phyloP scores from a whole-genome alignment of 2,113 vertebrate species.

The Dendrocopos noguchii region DNA sequence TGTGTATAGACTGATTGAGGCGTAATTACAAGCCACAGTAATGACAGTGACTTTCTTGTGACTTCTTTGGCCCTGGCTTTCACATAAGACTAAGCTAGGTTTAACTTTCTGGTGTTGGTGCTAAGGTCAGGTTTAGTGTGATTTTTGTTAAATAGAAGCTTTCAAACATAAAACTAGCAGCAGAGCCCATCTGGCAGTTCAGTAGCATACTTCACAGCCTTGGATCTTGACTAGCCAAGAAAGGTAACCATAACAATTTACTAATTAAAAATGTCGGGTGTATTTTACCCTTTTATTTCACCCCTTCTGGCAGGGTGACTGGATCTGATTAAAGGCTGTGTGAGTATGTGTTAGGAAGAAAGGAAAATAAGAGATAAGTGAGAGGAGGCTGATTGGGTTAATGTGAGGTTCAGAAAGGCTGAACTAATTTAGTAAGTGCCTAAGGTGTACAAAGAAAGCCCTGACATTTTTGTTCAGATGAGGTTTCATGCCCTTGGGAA shows the following conservation, averaged over 20 bases:
- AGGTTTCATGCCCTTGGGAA: background rate
- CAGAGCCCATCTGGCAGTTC: background rate
- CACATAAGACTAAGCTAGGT: background rate
- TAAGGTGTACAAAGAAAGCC: background rate
- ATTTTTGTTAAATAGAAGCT: background rate
- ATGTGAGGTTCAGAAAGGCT: background rate
- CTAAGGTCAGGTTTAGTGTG: background rate
- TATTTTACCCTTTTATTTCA: background rate
- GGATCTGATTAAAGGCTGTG: background rate
- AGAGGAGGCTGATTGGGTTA: background rate
- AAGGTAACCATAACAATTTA: background rate
- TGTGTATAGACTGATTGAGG: background rate
- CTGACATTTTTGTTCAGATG: background rate
- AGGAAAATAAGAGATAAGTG: background rate
- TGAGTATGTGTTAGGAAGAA: background rate
- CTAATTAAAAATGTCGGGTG: background rate
- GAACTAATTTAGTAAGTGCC: background rate
- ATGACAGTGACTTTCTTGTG: background rate
- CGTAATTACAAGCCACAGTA: background rate
- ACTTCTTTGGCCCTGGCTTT: background rate
- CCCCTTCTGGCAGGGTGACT: background rate
- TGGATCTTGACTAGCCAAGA: background rate
- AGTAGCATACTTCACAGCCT: background rate
- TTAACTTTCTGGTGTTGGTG: background rate
- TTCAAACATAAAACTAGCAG: background rate